Percentiles rank a stretch among this genome's conserved stretches.
Evolutionary conservation across 2,888 invertebrate genomes (phyloP).

Genomic region (Noctua fimbriata): DNA sequence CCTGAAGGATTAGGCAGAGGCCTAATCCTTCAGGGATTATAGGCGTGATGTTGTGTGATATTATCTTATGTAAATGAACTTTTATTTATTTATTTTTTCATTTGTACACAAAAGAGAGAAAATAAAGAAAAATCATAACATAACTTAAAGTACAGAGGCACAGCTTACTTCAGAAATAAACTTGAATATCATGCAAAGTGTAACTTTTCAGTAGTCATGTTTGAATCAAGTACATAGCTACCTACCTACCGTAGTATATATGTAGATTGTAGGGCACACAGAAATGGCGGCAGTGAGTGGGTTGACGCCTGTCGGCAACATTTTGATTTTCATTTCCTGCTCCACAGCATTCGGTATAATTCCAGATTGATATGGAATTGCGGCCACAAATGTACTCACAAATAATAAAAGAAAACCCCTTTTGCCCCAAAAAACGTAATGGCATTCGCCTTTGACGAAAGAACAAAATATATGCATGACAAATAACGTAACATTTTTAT

Average conservation of each 20-base stretch:
- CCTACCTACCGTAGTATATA: background rate
- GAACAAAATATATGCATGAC: conserved; percentile 42
- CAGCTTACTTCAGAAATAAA: no score
- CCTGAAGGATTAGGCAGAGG: no score
- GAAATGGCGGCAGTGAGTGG: conserved; percentile 8
- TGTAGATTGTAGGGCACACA: background rate
- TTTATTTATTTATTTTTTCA: no score
- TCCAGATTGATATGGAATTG: conserved; percentile 61
- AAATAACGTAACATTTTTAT: conserved; percentile 33
- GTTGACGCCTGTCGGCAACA: conserved; percentile 34
- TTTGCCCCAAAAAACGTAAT: conserved; percentile 56
- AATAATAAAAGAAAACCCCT: conserved; percentile 47
- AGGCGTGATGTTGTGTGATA: no score
- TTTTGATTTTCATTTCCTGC: conserved; percentile 57
- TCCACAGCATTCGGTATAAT: conserved; percentile 53
- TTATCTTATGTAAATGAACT: no score
- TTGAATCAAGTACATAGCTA: background rate
- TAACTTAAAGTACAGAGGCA: no score
- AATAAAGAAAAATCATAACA: no score
- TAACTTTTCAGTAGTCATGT: background rate
- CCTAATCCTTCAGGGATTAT: no score
- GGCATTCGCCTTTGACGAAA: conserved; percentile 59
- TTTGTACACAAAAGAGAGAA: no score
- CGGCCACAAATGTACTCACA: conserved; percentile 39
- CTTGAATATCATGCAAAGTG: background rate